Percentiles rank a stretch among this genome's conserved stretches.
Evolutionary conservation across 2,888 invertebrate species (phyloP).

Genomic region (Pristionchus fissidentatus): DNA sequence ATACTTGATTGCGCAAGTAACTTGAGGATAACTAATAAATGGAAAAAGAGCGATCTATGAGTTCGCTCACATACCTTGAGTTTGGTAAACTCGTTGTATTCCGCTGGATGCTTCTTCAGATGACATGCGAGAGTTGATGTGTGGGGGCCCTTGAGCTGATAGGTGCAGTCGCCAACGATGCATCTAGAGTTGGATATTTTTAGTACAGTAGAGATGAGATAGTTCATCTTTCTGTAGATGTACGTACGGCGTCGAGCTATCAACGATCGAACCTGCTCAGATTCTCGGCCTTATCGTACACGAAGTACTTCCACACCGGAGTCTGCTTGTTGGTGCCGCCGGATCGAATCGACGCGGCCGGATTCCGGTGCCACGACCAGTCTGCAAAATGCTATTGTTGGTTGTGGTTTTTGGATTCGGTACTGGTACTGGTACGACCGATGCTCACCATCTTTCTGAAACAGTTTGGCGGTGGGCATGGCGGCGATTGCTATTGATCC

Average conservation of each 20-base stretch:
- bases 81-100: constrained; percentile 73
- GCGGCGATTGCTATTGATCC: constrained; percentile 74
- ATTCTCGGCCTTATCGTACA: constrained; percentile 74
- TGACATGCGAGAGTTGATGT: constrained; percentile 74
- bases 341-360: constrained; percentile 73
- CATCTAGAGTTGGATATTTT: constrained; percentile 60
- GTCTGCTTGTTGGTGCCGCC: constrained; percentile 75
- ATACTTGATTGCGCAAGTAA: not conserved
- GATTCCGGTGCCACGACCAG: constrained; percentile 75
- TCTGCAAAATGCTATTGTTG: constrained; percentile 55
- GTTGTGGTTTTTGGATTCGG: not conserved
- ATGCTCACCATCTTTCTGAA: constrained; percentile 56
- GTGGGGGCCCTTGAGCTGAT: constrained; percentile 74
- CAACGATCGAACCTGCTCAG: constrained; percentile 62
- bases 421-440: not conserved
- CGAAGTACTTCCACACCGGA: constrained; percentile 75
- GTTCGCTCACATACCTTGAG: constrained; percentile 62
- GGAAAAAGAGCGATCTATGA: not conserved
- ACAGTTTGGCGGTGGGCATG: constrained; percentile 71
- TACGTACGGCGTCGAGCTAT: not conserved
- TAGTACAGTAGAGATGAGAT: not conserved
- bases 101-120: constrained; percentile 72
- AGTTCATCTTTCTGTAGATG: not conserved
- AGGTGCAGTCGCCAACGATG: constrained; percentile 73
- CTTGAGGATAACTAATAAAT: not conserved